Base-by-base conservation (phyloP, 2,888 invertebrate genomes). In the Tenodera sinensis region DNA sequence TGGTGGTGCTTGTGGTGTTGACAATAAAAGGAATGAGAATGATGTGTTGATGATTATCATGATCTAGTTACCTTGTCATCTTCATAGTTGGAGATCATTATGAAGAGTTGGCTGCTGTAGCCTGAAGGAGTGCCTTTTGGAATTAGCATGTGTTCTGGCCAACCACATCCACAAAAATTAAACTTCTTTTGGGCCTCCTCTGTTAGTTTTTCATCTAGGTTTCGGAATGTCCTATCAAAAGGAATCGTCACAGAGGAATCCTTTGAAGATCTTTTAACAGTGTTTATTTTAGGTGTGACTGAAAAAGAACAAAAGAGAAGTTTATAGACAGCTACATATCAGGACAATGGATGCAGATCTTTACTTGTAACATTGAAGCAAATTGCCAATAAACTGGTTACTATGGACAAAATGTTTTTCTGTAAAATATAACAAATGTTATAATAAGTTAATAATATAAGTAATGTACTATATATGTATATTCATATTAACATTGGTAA, bases 121-220 rank as follows among this genome's bases (percentile, higher is more conserved):
- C 97, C 97, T 89, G 95, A 94, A 0, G 94, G 92, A 7, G 93
- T 96, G 6, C 97, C 97, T 93, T 95, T 96, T 0, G 97, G 96
- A 81, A 97, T 91, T 9, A 97, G 94, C 95, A 97, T 95, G 93
- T 97, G 97, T 90, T 97, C 96, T 0, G 97, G 97, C 97, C 97
- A 97, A 88, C 97, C 97, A 28, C 90, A 90, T 47, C 89, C 89
- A 88, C 90, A 90, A 47, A 89, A 89, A 82, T 89, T 88, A 34
- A 89, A 89, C 27, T 71, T 28, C 34, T 4, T 81, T 25, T 15
- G 34, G 8, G 8, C 81, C 15, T 28, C 88, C 7, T 83, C 83
- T 20, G 30, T 88, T 20, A 34, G 1, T 12, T 54, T 91, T 1
- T 83, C 88, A 6, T 94, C 93, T 87, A 95, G 92, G 92, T 95